phyloP scores from a whole-genome alignment of 2,888 invertebrate genomes.

The Noctua janthina region DNA sequence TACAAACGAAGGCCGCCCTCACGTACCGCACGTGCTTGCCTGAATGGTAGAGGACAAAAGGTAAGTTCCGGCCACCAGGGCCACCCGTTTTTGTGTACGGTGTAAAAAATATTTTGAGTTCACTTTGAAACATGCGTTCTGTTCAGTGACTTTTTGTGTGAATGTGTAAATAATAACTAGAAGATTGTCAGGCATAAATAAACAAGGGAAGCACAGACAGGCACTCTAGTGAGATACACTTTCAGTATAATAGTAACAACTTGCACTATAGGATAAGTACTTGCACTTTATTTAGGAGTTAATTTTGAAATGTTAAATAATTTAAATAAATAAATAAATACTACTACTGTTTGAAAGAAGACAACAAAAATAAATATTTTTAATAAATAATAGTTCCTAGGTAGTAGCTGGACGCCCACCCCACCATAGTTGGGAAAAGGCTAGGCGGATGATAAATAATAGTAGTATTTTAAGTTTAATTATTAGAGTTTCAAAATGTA shows the following conservation, averaged over 20 bases:
- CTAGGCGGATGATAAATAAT: no score
- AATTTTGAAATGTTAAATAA: not conserved
- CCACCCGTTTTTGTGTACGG: conserved; percentile 61
- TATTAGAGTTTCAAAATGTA: no score
- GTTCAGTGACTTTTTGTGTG: conserved; percentile 46
- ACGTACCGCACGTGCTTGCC: conserved; percentile 73
- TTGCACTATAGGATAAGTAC: not conserved
- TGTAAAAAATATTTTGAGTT: conserved; percentile 53
- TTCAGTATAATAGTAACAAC: not conserved
- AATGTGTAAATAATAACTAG: not conserved
- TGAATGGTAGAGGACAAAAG: conserved; percentile 70
- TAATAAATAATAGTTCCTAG: no score
- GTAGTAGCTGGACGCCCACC: no score
- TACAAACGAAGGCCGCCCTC: conserved; percentile 54
- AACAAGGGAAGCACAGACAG: not conserved
- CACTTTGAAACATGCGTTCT: conserved; percentile 50
- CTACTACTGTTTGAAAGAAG: no score
- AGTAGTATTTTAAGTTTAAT: no score
- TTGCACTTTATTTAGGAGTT: not conserved
- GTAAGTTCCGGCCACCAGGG: conserved; percentile 70
- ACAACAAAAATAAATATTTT: no score
- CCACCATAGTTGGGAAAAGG: no score
- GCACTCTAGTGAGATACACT: not conserved
- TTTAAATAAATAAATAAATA: not conserved
- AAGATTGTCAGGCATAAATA: not conserved